Evolutionary conservation across 2,888 invertebrate genomes (phyloP).

Genomic region (Calephelis perditalis): DNA sequence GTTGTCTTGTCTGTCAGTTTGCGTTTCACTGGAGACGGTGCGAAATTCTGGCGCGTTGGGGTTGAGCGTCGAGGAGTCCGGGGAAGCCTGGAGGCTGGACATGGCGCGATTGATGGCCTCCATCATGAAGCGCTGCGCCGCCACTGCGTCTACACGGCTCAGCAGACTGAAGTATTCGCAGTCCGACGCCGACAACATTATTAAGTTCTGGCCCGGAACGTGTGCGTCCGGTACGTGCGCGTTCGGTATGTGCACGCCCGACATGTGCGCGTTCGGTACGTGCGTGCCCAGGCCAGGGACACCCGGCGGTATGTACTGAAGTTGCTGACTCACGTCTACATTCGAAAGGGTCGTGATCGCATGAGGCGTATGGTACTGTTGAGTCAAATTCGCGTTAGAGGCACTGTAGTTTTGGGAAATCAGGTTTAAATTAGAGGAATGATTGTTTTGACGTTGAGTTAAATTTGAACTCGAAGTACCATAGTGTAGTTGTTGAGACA

Average conservation of each 20-base stretch:
- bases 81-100: constrained; percentile 11
- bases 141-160: constrained; percentile 39
- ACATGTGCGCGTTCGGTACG: too few relatives aligned
- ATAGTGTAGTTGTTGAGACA: not conserved
- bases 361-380: too few relatives aligned
- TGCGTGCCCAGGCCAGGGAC: too few relatives aligned
- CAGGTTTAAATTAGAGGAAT: too few relatives aligned
- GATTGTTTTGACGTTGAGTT: not conserved
- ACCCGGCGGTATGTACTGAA: not conserved
- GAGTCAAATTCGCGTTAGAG: too few relatives aligned
- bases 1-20: too few relatives aligned
- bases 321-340: not conserved
- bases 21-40: not conserved
- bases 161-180: constrained; percentile 45
- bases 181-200: constrained; percentile 39
- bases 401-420: too few relatives aligned
- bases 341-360: not conserved
- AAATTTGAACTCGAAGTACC: not conserved
- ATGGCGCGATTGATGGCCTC: constrained; percentile 38
- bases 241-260: too few relatives aligned
- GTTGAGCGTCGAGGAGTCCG: constrained; percentile 23
- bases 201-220: too few relatives aligned
- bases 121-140: constrained; percentile 51
- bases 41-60: constrained; percentile 18
- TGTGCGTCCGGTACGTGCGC: too few relatives aligned